Evolutionary conservation across 1,140 invertebrate species (phyloP).

Genomic region (Phthorimaea operculella): DNA sequence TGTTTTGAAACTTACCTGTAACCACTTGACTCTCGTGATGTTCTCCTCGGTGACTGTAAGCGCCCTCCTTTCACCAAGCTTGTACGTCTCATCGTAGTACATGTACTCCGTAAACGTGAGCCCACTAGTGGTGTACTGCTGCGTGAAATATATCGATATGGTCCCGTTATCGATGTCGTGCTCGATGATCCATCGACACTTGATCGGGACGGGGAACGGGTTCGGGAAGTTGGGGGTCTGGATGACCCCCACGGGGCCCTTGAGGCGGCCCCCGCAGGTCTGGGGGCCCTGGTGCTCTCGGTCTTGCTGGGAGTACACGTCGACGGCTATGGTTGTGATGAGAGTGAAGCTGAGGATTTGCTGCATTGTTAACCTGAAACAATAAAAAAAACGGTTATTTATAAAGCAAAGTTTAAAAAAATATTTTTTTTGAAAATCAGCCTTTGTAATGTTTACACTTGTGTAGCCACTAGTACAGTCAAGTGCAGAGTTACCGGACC

Average conservation of each 20-base stretch:
- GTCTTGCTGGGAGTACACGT: constrained; percentile 33
- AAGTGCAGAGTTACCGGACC: too few species aligned
- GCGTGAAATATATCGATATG: constrained; percentile 88
- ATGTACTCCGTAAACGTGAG: constrained; percentile 86
- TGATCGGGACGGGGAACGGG: constrained; percentile 81
- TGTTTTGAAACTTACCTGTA: constrained; percentile 71
- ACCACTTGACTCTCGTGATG: constrained; percentile 74
- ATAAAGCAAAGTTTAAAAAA: too few species aligned
- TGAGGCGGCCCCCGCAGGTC: constrained; percentile 73
- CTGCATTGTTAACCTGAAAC: constrained; percentile 49
- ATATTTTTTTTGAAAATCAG: too few species aligned
- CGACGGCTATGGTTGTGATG: constrained; percentile 31
- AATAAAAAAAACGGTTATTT: constrained; percentile 23
- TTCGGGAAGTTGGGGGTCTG: constrained; percentile 86
- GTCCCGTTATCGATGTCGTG: constrained; percentile 73
- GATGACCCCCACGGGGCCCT: constrained; percentile 74
- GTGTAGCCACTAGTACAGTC: too few species aligned
- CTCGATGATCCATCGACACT: constrained; percentile 88
- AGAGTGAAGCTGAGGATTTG: constrained; percentile 40
- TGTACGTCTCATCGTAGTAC: constrained; percentile 78
- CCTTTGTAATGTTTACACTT: too few species aligned
- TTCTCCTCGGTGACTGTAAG: constrained; percentile 77
- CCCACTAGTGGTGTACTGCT: constrained; percentile 85
- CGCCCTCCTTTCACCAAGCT: constrained; percentile 71
- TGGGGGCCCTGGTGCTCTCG: constrained; percentile 48